Conservation (phyloP, 2,888 invertebrate species). For the Nomada ferruginata region DNA sequence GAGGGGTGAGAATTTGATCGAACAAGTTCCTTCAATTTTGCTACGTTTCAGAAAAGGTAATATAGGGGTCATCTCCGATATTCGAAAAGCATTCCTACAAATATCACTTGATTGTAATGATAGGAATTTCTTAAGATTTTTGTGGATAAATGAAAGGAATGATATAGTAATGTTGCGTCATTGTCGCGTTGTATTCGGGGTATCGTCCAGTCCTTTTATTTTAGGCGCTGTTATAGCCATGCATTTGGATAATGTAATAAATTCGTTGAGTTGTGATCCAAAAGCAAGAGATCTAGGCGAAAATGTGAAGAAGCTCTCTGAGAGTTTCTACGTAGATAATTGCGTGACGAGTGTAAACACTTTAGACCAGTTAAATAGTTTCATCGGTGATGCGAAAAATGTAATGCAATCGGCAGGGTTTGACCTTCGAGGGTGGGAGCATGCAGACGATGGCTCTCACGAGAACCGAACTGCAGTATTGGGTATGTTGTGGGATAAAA, state of each 20-base stretch:
- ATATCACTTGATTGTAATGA: conserved; percentile 48
- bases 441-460: neutral
- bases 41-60: no score
- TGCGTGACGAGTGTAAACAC: conserved; percentile 10
- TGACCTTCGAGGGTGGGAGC: conserved; percentile 1
- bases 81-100: conserved; percentile 65
- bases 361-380: neutral
- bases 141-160: conserved; percentile 60
- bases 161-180: conserved; percentile 53
- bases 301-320: neutral
- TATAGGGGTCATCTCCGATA: conserved; percentile 59
- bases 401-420: neutral
- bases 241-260: conserved; percentile 50
- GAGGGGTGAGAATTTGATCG: no score
- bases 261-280: neutral
- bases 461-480: neutral
- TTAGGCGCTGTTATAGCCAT: conserved; percentile 66
- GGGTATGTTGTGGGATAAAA: neutral
- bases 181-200: conserved; percentile 70
- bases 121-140: conserved; percentile 64
- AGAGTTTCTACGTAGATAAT: conserved; percentile 23
- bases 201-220: conserved; percentile 66
- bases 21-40: no score
- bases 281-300: neutral
- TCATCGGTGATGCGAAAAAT: neutral